A percentile compares a stretch with the other conserved stretches of the same genome.
Evolutionary conservation across 1,140 invertebrate genomes (phyloP).

Genomic region (Paralvinella palmiformis): DNA sequence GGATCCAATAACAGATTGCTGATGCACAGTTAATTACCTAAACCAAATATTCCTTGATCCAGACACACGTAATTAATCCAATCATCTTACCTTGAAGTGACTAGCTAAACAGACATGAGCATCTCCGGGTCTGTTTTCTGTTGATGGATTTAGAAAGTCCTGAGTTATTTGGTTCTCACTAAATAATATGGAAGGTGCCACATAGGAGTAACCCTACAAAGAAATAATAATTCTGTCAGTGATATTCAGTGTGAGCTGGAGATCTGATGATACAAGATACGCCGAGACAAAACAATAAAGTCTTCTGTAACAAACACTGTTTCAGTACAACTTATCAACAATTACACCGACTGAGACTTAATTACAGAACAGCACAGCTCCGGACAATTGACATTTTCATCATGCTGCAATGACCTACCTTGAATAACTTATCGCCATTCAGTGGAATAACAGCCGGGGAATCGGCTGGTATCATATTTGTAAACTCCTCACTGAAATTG

Average conservation of each 20-base stretch:
- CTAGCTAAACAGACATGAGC: slow-evolving; percentile 42
- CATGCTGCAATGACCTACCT: slow-evolving; percentile 52
- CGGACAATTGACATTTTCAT: no score
- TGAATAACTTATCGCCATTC: slow-evolving; percentile 81
- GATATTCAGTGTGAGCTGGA: not conserved
- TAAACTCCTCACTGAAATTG: slow-evolving; percentile 96
- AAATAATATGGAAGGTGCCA: slow-evolving; percentile 86
- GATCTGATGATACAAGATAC: not conserved
- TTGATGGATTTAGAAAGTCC: slow-evolving; percentile 57
- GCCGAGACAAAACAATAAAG: not conserved
- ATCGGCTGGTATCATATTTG: slow-evolving; percentile 78
- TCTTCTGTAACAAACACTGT: not conserved
- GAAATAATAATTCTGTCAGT: slow-evolving; percentile 26
- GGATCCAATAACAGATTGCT: no score
- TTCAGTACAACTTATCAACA: no score
- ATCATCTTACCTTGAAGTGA: slow-evolving; percentile 56
- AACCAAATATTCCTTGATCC: no score
- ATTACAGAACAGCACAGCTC: no score
- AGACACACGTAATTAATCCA: no score
- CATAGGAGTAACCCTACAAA: slow-evolving; percentile 82
- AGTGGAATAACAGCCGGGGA: slow-evolving; percentile 79
- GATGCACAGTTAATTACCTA: no score
- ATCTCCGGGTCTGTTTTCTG: slow-evolving; percentile 52
- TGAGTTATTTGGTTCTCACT: slow-evolving; percentile 76
- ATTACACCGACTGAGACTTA: no score